Conservation (phyloP, 2,888 invertebrate genomes). For the Arctia plantaginis region DNA sequence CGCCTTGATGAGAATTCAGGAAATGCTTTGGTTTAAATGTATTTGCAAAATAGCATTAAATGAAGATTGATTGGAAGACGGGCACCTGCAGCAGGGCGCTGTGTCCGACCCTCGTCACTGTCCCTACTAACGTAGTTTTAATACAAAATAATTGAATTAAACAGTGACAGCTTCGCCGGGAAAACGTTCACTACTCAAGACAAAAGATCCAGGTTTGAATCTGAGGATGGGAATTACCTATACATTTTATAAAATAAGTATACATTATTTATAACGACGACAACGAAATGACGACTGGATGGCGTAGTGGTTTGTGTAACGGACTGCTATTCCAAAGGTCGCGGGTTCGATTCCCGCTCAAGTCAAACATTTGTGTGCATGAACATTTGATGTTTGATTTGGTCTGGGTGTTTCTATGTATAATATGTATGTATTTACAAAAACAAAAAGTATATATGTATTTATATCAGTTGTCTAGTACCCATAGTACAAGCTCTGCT, state of each 20-base stretch:
- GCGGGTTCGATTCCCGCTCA: no score
- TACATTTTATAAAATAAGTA: background rate
- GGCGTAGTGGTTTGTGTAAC: no score
- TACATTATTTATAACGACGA: no score
- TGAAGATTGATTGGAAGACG: conserved; percentile 16
- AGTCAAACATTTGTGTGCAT: no score
- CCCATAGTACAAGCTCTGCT: no score
- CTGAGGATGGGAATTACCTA: background rate
- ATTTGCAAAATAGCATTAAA: conserved; percentile 15
- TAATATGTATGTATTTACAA: no score
- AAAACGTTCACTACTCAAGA: background rate
- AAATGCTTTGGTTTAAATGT: background rate
- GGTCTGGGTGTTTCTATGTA: no score
- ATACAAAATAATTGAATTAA: conserved; percentile 18
- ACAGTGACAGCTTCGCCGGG: conserved; percentile 3
- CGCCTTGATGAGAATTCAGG: background rate
- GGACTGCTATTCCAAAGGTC: no score
- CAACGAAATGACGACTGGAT: no score
- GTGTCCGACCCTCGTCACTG: conserved; percentile 26
- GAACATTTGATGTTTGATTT: no score
- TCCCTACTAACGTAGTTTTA: conserved; percentile 20
- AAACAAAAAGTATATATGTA: no score
- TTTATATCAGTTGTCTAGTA: no score
- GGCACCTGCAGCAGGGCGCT: conserved; percentile 7
- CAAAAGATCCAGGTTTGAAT: background rate